Evolutionary conservation across 2,888 invertebrate genomes (phyloP), one percentile per base, ranked within the genome.

Genomic region (Hypsopygia costalis): DNA sequence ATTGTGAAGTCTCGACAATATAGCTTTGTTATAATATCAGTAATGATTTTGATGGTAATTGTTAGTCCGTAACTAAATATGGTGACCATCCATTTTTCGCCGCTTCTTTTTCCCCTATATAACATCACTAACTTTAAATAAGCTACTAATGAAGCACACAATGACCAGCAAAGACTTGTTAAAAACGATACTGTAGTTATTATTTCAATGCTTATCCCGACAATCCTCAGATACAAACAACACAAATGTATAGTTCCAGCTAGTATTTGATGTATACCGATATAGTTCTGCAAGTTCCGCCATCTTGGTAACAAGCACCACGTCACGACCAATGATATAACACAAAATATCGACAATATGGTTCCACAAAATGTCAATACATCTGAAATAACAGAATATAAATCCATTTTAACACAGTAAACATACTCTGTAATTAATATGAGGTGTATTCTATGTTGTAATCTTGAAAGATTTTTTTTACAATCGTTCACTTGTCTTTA

Each of bases 261-360:
- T 3, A 47, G 36, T n/a, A 62, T 53, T 16, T 58, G 53, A 8
- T 52, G 51, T 5, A 52, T 40, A 33, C 34, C 47, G 37, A 58
- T 43, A 37, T 52, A 62, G 44, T 62, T 56, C n/a, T 58, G 52
- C 6, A 62, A 36, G 7, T 47, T 56, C 21, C 63, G 50, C 61
- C 58, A 62, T n/a, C 41, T 43, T n/a, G 54, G 54, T 20, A 62
- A 30, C 3, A 59, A 21, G 6, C 34, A 52, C 63, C 63, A 62
- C 0, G 58, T 49, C 0, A 9, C 22, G 6, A 39, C 1, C 4
- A 39, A 16, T 6, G 16, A 7, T 7, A 28, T 8, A 4, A 33
- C 10, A 7, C 33, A 39, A 10, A 39, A 7, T 20, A 28, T 16
- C 6, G 39, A 39, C 6, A 7, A 4, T 9, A 9, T 8, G 1